These are phyloP conservation scores for Sclerurus mexicanus DNA, from an alignment of 2,113 vertebrate species.

Conservation along the genomic window DNA sequence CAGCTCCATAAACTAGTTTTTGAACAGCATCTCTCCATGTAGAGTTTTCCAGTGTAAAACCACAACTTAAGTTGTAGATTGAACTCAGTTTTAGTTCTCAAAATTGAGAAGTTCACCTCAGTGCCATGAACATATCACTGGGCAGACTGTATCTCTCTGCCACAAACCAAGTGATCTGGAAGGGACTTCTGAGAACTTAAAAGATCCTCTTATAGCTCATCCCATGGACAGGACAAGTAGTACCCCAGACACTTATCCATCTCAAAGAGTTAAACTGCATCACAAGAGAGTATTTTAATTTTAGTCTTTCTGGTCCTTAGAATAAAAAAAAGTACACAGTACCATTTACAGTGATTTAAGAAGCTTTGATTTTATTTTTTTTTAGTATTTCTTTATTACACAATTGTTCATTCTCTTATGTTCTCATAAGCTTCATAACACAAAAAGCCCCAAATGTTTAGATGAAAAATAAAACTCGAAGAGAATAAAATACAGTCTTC, in stretches of 20 bases:
- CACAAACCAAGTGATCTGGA: not conserved
- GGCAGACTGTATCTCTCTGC: not conserved
- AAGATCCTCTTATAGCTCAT: not conserved
- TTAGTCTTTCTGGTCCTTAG: not conserved
- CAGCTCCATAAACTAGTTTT: not conserved
- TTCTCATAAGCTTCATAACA: not conserved
- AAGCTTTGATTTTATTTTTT: not conserved
- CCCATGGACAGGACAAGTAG: not conserved
- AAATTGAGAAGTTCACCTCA: not conserved
- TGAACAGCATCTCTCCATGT: not conserved
- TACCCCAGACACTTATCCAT: not conserved
- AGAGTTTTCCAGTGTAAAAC: not conserved
- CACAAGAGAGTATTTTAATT: not conserved
- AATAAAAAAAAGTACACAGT: not conserved
- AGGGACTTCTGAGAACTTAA: not conserved
- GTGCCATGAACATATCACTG: fast-evolving
- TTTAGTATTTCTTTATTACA: not conserved
- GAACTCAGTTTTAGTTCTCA: not conserved
- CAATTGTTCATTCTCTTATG: not conserved
- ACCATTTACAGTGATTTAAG: not conserved
- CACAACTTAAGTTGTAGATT: fast-evolving
- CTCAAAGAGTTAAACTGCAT: not conserved
- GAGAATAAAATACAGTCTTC: not conserved
- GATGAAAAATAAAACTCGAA: not conserved
- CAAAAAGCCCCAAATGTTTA: not conserved